Evolutionary conservation across 2,888 invertebrate genomes (phyloP), one percentile per base, ranked within the genome.

Genomic region (Leptogaster cylindrica): DNA sequence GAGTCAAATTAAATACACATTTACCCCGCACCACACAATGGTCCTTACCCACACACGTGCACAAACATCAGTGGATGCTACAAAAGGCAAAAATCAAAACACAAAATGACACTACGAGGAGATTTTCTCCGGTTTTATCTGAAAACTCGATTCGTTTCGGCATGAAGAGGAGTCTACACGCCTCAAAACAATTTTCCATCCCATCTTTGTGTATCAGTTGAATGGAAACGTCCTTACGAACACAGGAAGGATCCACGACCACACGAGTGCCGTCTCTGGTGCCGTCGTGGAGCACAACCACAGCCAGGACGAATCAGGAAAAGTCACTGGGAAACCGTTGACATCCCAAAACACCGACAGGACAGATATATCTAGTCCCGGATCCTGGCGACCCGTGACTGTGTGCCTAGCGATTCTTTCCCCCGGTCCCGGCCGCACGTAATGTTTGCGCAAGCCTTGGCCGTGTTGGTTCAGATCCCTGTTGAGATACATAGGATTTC

Each of bases 321-420:
- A 65, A 65, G 28, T 41, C 51, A 46, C 20, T 66, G 36, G 12
- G 55, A 55, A n/a, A 55, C 33, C 66, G 51, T 65, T 65, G 65
- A 69, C 61, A 70, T 70, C 64, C 51, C 69, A 61, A 70, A 70
- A 70, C 58, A 70, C 68, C 51, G 50, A 51, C 39, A 65, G 66
- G 68, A 70, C 70, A 70, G 70, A 70, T 70, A 70, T 70, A 70
- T 70, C 70, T 70, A 64, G 64, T 70, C 67, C 69, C 67, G 27
- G 64, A n/a, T 70, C 67, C 65, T 65, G 63, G 65, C 61, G 66
- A 65, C 64, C 46, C 58, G 69, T 48, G 28, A 65, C 50, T 64
- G 55, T 69, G 33, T 67, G 55, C 23, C 44, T n/a, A n/a, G n/a
- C 55, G n/a, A 61, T 66, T 64, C 66, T 48, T 14, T 52, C 25